Base-by-base conservation (phyloP, 2,888 invertebrate species). In the Thymelicus sylvestris region DNA sequence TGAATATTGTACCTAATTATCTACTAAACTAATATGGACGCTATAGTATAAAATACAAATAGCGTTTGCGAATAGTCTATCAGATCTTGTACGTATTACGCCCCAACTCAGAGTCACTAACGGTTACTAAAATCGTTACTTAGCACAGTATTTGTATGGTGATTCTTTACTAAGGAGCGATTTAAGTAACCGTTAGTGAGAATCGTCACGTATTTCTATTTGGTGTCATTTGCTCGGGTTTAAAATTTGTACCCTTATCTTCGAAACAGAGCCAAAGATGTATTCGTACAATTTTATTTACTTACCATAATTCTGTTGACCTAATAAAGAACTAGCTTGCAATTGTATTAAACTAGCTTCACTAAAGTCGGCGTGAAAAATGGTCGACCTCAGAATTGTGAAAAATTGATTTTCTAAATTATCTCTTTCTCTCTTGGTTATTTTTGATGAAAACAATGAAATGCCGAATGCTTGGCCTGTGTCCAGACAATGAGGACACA, bases 381-480 rank as follows among this genome's bases (percentile, higher is more conserved):
- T 65, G 70, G 60, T 59, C 60, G 48, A 70, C 59, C 60, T 65
- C 50, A 19, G 67, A 61, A 67, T 62, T 65, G 59, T 39, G 24
- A 50, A 60, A 70, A 70, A 70, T 70, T 65, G 70, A 70, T 70
- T 70, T 65, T 52, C 60, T 41, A 70, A 64, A 70, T 60, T 44
- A 44, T 65, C 59, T 70, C 52, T 65, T 57, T 66, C 41, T 65
- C 65, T 50, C 65, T 41, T 60, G 70, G 60, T 65, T 65, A 70
- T 59, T 70, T 69, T 61, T 65, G 69, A 65, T 65, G 70, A 48
- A 70, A 70, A 70, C 65, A 39, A 65, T 70, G 70, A 61, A 70
- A 70, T 13, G 70, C 65, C 65, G 65, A 70, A 70, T 65, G 65
- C 60, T 70, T 70, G 70, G 70, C 70, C 70, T 60, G 52, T 70